A percentile compares a stretch with the other conserved stretches of the same genome.
Evolutionary conservation across 2,113 vertebrate species (phyloP).

Genomic region (Nyctereutes procyonoides): DNA sequence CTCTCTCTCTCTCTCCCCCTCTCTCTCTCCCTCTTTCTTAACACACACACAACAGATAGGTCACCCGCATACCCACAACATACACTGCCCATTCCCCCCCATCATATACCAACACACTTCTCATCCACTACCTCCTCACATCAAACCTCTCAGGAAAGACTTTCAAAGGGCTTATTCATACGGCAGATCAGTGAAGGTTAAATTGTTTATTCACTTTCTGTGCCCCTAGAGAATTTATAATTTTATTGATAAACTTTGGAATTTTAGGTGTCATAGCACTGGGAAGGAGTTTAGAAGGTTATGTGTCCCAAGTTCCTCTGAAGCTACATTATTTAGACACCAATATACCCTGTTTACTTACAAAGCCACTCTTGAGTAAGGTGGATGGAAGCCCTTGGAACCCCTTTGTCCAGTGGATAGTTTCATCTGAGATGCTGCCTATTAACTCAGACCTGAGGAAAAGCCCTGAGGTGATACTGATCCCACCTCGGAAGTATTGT

Average conservation of each 20-base stretch:
- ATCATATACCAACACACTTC: neutral
- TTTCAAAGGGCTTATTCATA: neutral
- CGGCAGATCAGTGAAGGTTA: neutral
- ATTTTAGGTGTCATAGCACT: neutral
- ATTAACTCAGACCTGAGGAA: neutral
- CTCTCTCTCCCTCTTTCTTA: no score
- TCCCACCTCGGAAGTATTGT: neutral
- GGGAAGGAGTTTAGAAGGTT: neutral
- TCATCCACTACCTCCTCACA: neutral
- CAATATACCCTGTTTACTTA: neutral
- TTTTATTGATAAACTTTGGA: neutral
- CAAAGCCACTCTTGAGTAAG: neutral
- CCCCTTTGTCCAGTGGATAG: neutral
- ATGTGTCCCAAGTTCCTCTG: neutral
- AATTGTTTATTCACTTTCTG: neutral
- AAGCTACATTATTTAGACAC: neutral
- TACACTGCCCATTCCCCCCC: neutral
- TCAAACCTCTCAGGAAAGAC: neutral
- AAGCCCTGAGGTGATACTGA: neutral
- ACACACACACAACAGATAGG: neutral
- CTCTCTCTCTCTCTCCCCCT: no score
- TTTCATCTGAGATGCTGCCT: neutral
- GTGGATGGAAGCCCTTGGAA: neutral
- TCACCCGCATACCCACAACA: neutral
- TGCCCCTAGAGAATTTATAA: neutral